Evolutionary conservation across 2,888 invertebrate species (phyloP).

Genomic region (Lamellibrachia satsuma): DNA sequence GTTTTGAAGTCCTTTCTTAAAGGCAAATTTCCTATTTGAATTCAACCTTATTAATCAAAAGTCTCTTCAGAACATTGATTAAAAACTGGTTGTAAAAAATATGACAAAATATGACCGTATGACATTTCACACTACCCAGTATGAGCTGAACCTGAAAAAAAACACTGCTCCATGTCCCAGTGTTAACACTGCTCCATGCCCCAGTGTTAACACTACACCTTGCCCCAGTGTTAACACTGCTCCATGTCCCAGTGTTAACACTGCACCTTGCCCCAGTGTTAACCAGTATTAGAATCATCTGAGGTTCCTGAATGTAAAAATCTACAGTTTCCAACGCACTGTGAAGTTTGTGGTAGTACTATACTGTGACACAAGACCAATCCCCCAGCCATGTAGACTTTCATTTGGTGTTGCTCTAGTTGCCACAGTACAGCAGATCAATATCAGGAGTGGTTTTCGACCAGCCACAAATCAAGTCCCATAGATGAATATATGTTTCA

Average conservation of each 20-base stretch:
- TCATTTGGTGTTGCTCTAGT: background rate
- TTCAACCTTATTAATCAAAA: no score
- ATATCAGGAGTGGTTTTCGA: background rate
- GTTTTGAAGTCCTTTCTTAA: no score
- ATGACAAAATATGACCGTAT: no score
- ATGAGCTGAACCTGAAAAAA: no score
- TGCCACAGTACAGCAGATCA: background rate
- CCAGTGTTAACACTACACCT: background rate
- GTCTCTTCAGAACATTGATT: no score
- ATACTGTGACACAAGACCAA: background rate
- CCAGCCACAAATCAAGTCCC: background rate
- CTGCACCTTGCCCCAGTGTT: background rate
- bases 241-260: no score
- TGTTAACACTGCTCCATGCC: background rate
- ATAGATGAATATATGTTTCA: background rate
- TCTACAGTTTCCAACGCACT: background rate
- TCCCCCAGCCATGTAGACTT: background rate
- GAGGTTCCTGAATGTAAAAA: background rate
- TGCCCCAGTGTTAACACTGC: background rate
- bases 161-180: no score
- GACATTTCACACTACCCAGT: no score
- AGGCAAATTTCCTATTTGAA: no score
- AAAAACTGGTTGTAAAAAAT: no score
- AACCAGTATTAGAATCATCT: background rate
- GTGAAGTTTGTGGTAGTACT: background rate